These are phyloP conservation scores for Piliocolobus tephrosceles DNA, from an alignment of 2,113 vertebrate genomes.

Conservation along the genomic window DNA sequence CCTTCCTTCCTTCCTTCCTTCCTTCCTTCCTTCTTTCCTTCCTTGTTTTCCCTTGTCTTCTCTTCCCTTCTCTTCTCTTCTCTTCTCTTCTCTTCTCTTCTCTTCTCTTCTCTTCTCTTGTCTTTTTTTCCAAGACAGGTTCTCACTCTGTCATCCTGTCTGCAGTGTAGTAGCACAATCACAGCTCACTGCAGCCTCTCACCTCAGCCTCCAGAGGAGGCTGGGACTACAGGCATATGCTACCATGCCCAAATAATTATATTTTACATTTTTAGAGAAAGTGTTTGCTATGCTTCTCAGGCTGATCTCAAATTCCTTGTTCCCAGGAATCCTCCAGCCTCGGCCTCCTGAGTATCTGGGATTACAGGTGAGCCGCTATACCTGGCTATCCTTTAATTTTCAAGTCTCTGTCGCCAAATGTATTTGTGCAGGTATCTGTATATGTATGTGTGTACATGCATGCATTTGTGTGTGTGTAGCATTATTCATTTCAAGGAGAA, in stretches of 20 bases:
- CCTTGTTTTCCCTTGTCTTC: no score
- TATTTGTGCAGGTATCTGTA: background rate
- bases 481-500: background rate
- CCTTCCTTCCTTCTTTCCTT: no score
- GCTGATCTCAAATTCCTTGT: background rate
- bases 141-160: background rate
- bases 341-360: background rate
- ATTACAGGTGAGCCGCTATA: background rate
- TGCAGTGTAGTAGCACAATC: background rate
- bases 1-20: rapidly evolving
- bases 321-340: background rate
- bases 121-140: background rate
- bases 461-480: background rate
- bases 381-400: background rate
- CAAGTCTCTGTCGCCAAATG: background rate
- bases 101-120: no score
- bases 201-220: background rate
- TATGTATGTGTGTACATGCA: background rate
- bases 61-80: no score
- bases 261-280: no score
- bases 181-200: background rate
- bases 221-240: background rate
- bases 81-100: no score
- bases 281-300: background rate
- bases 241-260: background rate